Evolutionary conservation across 2,888 invertebrate genomes (phyloP).

Genomic region (Entomobrya multifasciata): DNA sequence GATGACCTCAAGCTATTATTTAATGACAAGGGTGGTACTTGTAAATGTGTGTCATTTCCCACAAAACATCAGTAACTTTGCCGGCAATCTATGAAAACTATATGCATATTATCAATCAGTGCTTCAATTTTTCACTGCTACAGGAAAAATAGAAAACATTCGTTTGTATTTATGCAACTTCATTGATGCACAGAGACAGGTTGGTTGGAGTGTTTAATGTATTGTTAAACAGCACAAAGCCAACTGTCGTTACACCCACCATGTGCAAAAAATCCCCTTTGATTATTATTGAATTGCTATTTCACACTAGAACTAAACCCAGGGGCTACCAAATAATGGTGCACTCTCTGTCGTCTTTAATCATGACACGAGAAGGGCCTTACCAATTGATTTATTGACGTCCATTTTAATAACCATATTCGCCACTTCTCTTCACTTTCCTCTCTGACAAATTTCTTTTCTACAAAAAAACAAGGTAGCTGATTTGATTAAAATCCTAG

Average conservation of each 20-base stretch:
- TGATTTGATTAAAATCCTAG: no score
- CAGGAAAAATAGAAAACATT: no score
- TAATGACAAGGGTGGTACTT: conserved; percentile 68
- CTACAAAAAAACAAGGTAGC: no score
- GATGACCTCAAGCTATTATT: conserved; percentile 66
- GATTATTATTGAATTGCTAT: no score
- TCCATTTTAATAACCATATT: conserved; percentile 22
- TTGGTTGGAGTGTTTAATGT: no score
- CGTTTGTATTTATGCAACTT: no score
- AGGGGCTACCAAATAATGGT: conserved; percentile 42
- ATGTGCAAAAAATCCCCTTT: background rate
- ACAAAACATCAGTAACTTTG: conserved; percentile 2
- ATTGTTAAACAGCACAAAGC: conserved; percentile 32
- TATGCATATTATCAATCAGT: conserved; percentile 42
- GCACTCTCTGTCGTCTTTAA: conserved; percentile 41
- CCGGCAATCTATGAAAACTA: conserved; percentile 23
- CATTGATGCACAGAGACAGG: no score
- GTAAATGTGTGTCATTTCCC: conserved; percentile 46
- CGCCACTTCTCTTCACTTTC: no score
- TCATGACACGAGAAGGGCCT: conserved; percentile 67
- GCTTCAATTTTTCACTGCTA: conserved; percentile 18
- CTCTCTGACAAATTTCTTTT: background rate
- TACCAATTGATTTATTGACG: conserved; percentile 64
- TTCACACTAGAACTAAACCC: conserved; percentile 13
- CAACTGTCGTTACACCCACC: conserved; percentile 54